Conservation (phyloP, 2,113 vertebrate species). For the Prinia subflava region DNA sequence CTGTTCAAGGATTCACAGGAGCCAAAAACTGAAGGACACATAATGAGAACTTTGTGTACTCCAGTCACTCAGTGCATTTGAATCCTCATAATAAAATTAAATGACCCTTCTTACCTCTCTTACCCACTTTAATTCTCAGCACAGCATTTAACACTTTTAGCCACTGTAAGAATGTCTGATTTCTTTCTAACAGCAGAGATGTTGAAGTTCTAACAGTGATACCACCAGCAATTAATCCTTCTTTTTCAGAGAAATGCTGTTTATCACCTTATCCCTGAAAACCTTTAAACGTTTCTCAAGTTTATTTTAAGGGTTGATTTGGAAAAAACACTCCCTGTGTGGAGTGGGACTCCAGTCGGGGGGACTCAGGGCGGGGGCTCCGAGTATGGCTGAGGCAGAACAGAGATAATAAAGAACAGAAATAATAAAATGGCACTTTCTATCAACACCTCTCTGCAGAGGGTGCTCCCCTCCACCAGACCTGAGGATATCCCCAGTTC, state of each 20-base stretch:
- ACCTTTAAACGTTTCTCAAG: not conserved
- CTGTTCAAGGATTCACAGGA: not conserved
- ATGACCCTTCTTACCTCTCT: not conserved
- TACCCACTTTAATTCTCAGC: not conserved
- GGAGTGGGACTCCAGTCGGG: too few species aligned
- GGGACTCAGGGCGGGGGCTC: not conserved
- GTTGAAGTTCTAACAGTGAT: not conserved
- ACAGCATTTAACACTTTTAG: not conserved
- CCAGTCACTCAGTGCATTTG: not conserved
- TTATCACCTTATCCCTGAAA: not conserved
- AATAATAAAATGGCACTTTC: not conserved
- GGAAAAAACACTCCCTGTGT: not conserved
- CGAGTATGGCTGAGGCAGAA: not conserved
- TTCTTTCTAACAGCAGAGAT: not conserved
- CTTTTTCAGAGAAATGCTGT: not conserved
- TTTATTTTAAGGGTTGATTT: not conserved
- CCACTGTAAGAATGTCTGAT: not conserved
- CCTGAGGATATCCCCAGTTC: not conserved
- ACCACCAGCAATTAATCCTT: not conserved
- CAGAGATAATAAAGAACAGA: accelerated
- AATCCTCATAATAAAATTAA: not conserved
- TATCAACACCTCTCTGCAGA: not conserved
- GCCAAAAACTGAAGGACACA: not conserved
- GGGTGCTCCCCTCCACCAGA: not conserved
- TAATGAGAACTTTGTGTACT: not conserved